Conservation (phyloP, 2,888 invertebrate species). For the Microplitis manilae region DNA sequence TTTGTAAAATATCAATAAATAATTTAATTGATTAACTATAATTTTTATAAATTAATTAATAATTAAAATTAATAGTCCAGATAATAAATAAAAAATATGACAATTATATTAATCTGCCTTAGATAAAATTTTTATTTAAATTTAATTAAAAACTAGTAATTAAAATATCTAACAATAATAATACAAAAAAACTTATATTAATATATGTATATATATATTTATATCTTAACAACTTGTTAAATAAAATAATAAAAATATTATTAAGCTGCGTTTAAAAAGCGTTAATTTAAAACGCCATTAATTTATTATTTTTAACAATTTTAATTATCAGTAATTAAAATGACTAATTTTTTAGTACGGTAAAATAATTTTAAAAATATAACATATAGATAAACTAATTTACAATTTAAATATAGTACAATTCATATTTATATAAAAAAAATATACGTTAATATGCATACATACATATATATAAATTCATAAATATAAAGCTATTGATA, state of each 20-base stretch:
- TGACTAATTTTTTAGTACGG: background rate
- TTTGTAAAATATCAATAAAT: too few species aligned
- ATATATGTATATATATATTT: background rate
- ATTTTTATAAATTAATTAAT: too few species aligned
- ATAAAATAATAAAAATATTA: background rate
- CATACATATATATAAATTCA: background rate
- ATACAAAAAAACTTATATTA: background rate
- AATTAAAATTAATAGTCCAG: constrained; percentile 41
- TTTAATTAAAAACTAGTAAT: background rate
- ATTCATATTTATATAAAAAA: background rate
- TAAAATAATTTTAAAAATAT: background rate
- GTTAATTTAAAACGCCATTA: background rate
- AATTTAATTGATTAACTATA: too few species aligned
- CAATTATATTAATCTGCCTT: background rate
- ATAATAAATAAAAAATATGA: constrained; percentile 25
- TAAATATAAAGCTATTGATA: background rate
- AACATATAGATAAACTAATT: background rate
- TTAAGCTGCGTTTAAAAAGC: background rate
- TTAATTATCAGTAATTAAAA: background rate
- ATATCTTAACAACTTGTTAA: background rate
- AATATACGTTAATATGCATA: background rate
- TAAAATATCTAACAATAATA: background rate
- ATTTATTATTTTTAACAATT: background rate
- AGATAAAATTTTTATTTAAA: background rate
- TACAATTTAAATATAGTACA: background rate